These are phyloP conservation scores for Dendrolimus pini DNA, from an alignment of 2,888 invertebrate genomes.

Conservation along the genomic window DNA sequence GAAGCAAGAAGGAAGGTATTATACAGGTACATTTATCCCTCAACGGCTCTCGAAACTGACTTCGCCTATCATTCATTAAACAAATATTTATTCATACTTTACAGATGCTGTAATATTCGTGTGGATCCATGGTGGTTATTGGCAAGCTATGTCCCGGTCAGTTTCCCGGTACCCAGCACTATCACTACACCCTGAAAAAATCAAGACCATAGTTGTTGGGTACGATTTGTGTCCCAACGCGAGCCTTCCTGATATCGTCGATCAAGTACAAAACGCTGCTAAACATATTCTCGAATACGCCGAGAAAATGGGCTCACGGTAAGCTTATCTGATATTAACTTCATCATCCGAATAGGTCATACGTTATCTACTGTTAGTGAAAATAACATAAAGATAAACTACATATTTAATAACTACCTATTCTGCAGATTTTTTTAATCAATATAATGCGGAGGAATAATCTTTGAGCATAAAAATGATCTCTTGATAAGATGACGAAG, in stretches of 20 bases:
- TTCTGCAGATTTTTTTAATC: too few relatives aligned
- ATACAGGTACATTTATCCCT: too few relatives aligned
- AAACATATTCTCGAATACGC: slow-evolving; percentile 78
- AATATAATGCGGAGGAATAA: too few relatives aligned
- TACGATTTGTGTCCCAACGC: slow-evolving; percentile 85
- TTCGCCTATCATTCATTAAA: too few relatives aligned
- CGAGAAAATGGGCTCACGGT: slow-evolving; percentile 74
- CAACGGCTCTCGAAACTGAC: too few relatives aligned
- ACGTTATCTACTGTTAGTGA: too few relatives aligned
- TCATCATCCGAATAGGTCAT: too few relatives aligned
- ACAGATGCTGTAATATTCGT: slow-evolving; percentile 85
- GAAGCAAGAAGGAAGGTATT: too few relatives aligned
- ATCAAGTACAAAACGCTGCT: slow-evolving; percentile 77
- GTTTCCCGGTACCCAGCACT: slow-evolving; percentile 76
- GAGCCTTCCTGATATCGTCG: slow-evolving; percentile 73
- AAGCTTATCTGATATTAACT: slow-evolving; percentile 1
- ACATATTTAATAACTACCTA: too few relatives aligned
- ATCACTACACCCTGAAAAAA: slow-evolving; percentile 75
- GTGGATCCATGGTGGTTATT: slow-evolving; percentile 92
- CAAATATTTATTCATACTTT: not conserved
- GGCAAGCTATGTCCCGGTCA: slow-evolving; percentile 82
- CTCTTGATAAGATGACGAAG: too few relatives aligned
- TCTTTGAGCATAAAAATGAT: too few relatives aligned
- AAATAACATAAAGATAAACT: too few relatives aligned
- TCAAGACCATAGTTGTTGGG: slow-evolving; percentile 81